These are phyloP conservation scores for Phymanthus crucifer DNA, from an alignment of 92 coral and sea anemone genomes.

Conservation along the genomic window DNA sequence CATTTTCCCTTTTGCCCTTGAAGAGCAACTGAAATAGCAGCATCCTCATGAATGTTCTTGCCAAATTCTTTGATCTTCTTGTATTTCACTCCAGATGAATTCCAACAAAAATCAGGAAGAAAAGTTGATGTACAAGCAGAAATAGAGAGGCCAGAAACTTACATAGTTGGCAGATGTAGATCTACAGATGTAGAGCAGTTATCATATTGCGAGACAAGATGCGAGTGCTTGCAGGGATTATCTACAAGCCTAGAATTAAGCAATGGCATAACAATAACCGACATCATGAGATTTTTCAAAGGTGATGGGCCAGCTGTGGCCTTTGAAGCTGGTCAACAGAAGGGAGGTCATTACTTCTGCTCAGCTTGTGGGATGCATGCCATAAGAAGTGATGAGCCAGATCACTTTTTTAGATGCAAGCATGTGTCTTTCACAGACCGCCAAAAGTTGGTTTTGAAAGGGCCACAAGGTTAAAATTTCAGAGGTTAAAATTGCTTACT, in stretches of 20 bases:
- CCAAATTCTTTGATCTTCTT: slow-evolving; percentile 9
- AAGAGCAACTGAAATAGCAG: slow-evolving; percentile 2
- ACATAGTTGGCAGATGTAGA: no score
- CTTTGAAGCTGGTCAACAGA: slow-evolving; percentile 35
- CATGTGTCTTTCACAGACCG: slow-evolving; percentile 24
- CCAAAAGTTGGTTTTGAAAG: slow-evolving; percentile 21
- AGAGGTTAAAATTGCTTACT: no score
- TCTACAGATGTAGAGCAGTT: background rate
- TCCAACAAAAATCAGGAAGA: background rate
- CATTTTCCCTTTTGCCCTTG: slow-evolving; percentile 7
- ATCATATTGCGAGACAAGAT: no score
- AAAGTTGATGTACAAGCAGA: background rate
- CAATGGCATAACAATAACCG: slow-evolving; percentile 13
- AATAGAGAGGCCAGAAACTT: no score
- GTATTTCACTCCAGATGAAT: no score
- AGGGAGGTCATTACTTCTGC: slow-evolving; percentile 37
- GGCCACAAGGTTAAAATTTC: slow-evolving; percentile 2
- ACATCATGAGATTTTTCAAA: no score
- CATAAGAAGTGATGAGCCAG: slow-evolving; percentile 21
- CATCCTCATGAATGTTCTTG: background rate
- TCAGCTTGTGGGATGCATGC: slow-evolving; percentile 25
- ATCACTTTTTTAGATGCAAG: slow-evolving; percentile 20
- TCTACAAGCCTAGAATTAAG: background rate
- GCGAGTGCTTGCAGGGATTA: slow-evolving; percentile 1
- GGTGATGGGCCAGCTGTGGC: no score